Evolutionary conservation across 1,140 invertebrate species (phyloP).

Genomic region (Tetramorium simillimum): DNA sequence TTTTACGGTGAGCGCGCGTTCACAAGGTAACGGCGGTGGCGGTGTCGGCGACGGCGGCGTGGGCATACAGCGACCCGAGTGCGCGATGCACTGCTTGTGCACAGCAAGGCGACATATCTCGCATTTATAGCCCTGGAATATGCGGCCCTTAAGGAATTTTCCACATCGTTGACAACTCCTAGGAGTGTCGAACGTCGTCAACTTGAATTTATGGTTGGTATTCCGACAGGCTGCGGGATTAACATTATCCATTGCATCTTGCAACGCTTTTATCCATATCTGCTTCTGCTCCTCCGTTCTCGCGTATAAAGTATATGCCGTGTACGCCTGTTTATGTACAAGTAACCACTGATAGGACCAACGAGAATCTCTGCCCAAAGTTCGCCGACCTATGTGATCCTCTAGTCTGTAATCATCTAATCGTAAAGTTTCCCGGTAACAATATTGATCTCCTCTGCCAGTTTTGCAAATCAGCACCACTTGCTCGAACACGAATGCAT

Average conservation of each 20-base stretch:
- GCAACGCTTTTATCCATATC: constrained; percentile 96
- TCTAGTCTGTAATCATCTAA: constrained; percentile 95
- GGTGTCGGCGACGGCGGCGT: constrained; percentile 86
- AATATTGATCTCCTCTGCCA: constrained; percentile 95
- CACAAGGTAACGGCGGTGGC: constrained; percentile 85
- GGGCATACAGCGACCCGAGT: constrained; percentile 90
- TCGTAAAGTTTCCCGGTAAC: constrained; percentile 94
- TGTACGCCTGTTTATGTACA: constrained; percentile 92
- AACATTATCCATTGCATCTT: constrained; percentile 97
- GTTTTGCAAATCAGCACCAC: constrained; percentile 98
- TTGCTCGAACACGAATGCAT: constrained; percentile 99
- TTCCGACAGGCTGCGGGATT: constrained; percentile 91
- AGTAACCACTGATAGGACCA: constrained; percentile 94
- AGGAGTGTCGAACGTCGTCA: constrained; percentile 94
- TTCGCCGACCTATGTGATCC: constrained; percentile 88
- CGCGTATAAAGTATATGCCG: constrained; percentile 95
- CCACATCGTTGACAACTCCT: constrained; percentile 93
- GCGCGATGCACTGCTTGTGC: constrained; percentile 92
- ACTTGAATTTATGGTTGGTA: constrained; percentile 94
- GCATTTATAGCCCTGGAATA: constrained; percentile 94
- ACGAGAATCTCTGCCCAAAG: constrained; percentile 89
- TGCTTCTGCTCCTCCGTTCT: constrained; percentile 94
- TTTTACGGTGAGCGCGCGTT: constrained; percentile 87
- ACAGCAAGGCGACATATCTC: constrained; percentile 90
- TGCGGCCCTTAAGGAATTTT: constrained; percentile 95